A percentile compares a stretch with the other conserved stretches of the same genome.
Evolutionary conservation across 2,888 invertebrate species (phyloP).

Genomic region (Catocala fraxini): DNA sequence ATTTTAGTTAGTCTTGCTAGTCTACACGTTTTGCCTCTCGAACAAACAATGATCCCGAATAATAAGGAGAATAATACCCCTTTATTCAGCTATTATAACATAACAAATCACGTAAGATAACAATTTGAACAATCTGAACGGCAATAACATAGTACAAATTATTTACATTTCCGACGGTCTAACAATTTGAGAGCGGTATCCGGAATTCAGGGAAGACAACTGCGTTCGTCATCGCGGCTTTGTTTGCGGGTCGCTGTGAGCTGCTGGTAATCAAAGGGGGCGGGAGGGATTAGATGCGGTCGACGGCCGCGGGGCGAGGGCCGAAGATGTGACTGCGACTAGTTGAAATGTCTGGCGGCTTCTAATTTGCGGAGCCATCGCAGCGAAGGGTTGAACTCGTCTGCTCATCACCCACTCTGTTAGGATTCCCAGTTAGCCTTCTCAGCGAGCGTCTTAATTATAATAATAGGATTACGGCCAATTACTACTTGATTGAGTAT

Average conservation of each 20-base stretch:
- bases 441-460: constrained; percentile 39
- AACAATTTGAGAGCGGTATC: constrained; percentile 67
- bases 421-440: constrained; percentile 56
- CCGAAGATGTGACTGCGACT: constrained; percentile 57
- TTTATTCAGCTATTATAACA: neutral
- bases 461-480: constrained; percentile 45
- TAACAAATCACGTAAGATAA: neutral
- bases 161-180: constrained; percentile 67
- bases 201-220: constrained; percentile 72
- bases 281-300: constrained; percentile 50
- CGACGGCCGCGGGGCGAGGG: constrained; percentile 44
- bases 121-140: constrained; percentile 42
- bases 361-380: constrained; percentile 74
- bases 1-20: neutral
- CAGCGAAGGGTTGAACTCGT: constrained; percentile 70
- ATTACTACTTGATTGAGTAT: constrained; percentile 17
- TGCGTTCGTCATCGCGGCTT: constrained; percentile 72
- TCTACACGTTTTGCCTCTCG: neutral
- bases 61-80: neutral
- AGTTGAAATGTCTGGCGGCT: constrained; percentile 74
- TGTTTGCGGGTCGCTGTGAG: constrained; percentile 72
- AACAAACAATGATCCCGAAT: neutral
- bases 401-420: constrained; percentile 55
- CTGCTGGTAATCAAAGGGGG: constrained; percentile 70
- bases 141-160: constrained; percentile 57